These are phyloP conservation scores for Zophobas atratus DNA, from an alignment of 1,140 invertebrate species.

Conservation along the genomic window DNA sequence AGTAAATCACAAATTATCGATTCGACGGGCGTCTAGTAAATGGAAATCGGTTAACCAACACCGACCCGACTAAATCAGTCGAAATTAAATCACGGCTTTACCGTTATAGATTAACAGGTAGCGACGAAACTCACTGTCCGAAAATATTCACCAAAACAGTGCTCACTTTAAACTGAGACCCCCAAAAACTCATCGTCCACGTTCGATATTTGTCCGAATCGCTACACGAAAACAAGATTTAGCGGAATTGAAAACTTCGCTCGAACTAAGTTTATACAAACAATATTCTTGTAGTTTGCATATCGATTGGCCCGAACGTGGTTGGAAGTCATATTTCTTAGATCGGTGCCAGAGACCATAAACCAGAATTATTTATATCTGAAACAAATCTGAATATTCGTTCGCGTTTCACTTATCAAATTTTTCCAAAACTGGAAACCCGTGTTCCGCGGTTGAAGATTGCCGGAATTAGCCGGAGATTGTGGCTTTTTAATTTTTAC, in stretches of 20 bases:
- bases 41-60: conserved; percentile 33
- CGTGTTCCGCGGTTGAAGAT: neutral
- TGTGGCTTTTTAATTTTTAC: neutral
- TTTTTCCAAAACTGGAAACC: neutral
- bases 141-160: neutral
- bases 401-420: conserved; percentile 25
- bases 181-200: neutral
- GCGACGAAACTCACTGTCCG: neutral
- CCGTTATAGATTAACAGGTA: neutral
- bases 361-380: conserved; percentile 34
- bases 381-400: conserved; percentile 16
- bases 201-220: neutral
- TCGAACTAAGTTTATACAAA: conserved; percentile 10
- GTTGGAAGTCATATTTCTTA: conserved; percentile 14
- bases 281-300: conserved; percentile 15
- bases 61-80: conserved; percentile 14
- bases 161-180: too few relatives aligned
- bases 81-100: conserved; percentile 14
- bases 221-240: neutral
- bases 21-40: conserved; percentile 23
- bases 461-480: neutral
- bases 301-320: conserved; percentile 3
- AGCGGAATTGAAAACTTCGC: conserved; percentile 3
- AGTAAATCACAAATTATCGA: conserved; percentile 41
- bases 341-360: conserved; percentile 19